A percentile compares a stretch with the other conserved stretches of the same genome.
These are phyloP conservation scores for Matsumyia berberina DNA, from an alignment of 2,888 invertebrate species.

Conservation along the genomic window DNA sequence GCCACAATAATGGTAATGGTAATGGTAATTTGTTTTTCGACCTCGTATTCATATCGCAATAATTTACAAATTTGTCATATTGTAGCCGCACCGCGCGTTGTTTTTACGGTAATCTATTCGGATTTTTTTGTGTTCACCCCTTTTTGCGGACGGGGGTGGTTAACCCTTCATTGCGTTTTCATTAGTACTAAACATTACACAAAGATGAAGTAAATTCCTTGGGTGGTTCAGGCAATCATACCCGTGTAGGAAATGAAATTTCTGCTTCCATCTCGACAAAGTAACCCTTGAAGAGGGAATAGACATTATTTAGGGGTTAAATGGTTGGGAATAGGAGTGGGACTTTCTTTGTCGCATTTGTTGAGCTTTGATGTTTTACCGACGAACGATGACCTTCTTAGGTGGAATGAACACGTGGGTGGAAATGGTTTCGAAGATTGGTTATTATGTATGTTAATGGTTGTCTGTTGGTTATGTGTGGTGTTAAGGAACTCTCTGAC, in stretches of 20 bases:
- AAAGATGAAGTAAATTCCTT: conserved; percentile 52
- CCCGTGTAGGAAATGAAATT: conserved; percentile 24
- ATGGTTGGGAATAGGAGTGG: neutral
- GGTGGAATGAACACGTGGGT: neutral
- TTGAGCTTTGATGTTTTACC: conserved; percentile 8
- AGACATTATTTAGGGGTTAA: conserved; percentile 4
- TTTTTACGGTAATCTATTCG: conserved; percentile 72
- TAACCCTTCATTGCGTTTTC: conserved; percentile 60
- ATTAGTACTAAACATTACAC: conserved; percentile 59
- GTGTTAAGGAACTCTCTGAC: neutral
- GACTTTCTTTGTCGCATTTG: neutral
- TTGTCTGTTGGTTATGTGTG: neutral
- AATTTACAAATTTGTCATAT: conserved; percentile 74
- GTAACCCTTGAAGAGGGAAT: conserved; percentile 10
- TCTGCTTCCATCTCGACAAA: conserved; percentile 3
- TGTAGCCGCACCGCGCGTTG: conserved; percentile 69
- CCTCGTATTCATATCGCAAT: conserved; percentile 71
- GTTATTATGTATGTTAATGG: neutral
- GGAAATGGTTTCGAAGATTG: conserved; percentile 24
- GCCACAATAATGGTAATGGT: conserved; percentile 73
- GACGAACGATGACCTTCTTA: neutral
- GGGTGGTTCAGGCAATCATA: conserved; percentile 23
- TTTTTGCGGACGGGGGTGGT: conserved; percentile 10
- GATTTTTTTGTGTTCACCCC: conserved; percentile 9
- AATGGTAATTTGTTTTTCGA: conserved; percentile 72